Evolutionary conservation across 2,888 invertebrate species (phyloP).

Genomic region (Ophioninae sp.): DNA sequence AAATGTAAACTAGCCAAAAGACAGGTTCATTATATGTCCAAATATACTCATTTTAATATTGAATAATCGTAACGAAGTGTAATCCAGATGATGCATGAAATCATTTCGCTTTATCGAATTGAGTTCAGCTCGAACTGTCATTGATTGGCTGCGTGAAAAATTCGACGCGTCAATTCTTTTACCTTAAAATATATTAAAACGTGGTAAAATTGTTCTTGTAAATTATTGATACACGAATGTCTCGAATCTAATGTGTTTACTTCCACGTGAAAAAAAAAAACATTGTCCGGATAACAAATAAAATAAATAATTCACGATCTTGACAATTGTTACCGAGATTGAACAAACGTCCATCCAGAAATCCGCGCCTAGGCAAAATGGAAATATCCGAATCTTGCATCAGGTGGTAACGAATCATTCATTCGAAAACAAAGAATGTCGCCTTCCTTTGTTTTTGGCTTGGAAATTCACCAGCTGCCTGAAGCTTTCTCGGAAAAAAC

Average conservation of each 20-base stretch:
- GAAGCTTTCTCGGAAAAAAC: constrained; percentile 23
- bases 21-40: too few relatives aligned
- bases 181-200: too few relatives aligned
- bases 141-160: too few relatives aligned
- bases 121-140: too few relatives aligned
- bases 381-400: constrained; percentile 30
- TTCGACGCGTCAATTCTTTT: too few relatives aligned
- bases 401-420: constrained; percentile 46
- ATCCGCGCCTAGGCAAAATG: not conserved
- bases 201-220: too few relatives aligned
- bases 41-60: too few relatives aligned
- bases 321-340: not conserved
- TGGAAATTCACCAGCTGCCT: constrained; percentile 42
- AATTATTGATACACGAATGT: not conserved
- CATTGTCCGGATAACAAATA: not conserved
- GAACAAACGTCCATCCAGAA: constrained; percentile 2
- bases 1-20: too few relatives aligned
- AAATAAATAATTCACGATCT: not conserved
- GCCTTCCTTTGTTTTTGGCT: constrained; percentile 41
- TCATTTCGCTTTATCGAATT: too few relatives aligned
- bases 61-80: too few relatives aligned
- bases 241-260: not conserved
- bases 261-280: not conserved
- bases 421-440: constrained; percentile 20
- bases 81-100: too few relatives aligned